These are phyloP conservation scores for Leucania comma DNA, from an alignment of 2,888 invertebrate genomes.

Conservation along the genomic window DNA sequence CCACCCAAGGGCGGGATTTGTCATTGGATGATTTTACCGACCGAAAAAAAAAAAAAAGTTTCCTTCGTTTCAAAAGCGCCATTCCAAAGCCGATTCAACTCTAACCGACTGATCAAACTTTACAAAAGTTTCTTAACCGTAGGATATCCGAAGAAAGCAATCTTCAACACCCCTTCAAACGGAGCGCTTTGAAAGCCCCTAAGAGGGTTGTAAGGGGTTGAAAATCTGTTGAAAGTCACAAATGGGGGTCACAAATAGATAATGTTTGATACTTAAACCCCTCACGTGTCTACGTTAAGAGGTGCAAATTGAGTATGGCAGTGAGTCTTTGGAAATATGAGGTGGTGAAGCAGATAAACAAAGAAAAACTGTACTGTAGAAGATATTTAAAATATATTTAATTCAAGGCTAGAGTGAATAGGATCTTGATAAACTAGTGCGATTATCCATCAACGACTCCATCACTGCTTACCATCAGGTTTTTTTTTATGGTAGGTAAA, in stretches of 20 bases:
- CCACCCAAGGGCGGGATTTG: too few relatives aligned
- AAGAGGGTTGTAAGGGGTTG: slow-evolving; percentile 42
- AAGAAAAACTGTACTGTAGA: neutral
- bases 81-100: slow-evolving; percentile 11
- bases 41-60: too few relatives aligned
- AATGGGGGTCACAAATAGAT: slow-evolving; percentile 54
- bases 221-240: slow-evolving; percentile 49
- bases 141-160: slow-evolving; percentile 31
- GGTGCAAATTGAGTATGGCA: slow-evolving; percentile 53
- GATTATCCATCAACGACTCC: too few relatives aligned
- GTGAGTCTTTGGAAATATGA: neutral
- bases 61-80: slow-evolving; percentile 1
- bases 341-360: neutral
- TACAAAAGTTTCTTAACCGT: slow-evolving; percentile 28
- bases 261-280: slow-evolving; percentile 65
- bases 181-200: slow-evolving; percentile 29
- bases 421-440: too few relatives aligned
- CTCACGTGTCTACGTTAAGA: slow-evolving; percentile 27
- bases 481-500: too few relatives aligned
- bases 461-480: too few relatives aligned
- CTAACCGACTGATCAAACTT: slow-evolving; percentile 31
- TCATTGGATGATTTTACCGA: too few relatives aligned
- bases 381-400: too few relatives aligned
- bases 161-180: slow-evolving; percentile 38
- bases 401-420: too few relatives aligned